Percentiles rank a stretch among this genome's conserved stretches.
Conservation (phyloP, 2,888 invertebrate genomes). For the Ectropis crepuscularia region DNA sequence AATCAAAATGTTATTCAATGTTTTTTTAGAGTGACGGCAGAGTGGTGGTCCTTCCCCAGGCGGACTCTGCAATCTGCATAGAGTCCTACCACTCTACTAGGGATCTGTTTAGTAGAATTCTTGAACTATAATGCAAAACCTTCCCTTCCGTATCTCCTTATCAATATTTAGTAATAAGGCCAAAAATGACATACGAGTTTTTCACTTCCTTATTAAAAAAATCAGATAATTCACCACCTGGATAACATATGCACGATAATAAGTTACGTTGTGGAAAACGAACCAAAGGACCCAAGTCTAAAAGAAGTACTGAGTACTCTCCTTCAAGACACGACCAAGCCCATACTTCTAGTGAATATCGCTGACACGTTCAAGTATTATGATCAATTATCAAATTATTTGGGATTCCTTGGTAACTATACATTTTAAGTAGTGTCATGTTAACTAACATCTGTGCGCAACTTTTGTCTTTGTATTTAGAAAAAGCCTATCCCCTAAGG, state of each 20-base stretch:
- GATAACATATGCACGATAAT: slow-evolving; percentile 53
- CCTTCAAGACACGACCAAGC: slow-evolving; percentile 56
- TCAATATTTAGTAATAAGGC: too few species aligned
- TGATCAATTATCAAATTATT: slow-evolving; percentile 52
- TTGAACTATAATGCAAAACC: too few species aligned
- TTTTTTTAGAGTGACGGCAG: too few species aligned
- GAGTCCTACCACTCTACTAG: too few species aligned
- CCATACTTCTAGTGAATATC: slow-evolving; percentile 52
- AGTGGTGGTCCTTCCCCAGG: too few species aligned
- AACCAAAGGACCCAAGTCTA: slow-evolving; percentile 43
- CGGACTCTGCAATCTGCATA: too few species aligned
- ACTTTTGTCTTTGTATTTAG: neutral
- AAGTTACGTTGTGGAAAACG: slow-evolving; percentile 60
- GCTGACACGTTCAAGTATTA: slow-evolving; percentile 60
- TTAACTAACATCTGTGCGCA: neutral
- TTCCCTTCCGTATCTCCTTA: too few species aligned
- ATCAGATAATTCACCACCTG: slow-evolving; percentile 60
- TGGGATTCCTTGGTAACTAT: slow-evolving; percentile 65
- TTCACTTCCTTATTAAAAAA: slow-evolving; percentile 13
- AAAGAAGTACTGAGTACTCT: slow-evolving; percentile 46
- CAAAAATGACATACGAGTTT: too few species aligned
- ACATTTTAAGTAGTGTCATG: neutral
- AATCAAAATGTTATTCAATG: too few species aligned
- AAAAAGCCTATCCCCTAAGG: neutral
- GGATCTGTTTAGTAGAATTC: too few species aligned